These are phyloP conservation scores for Equus quagga DNA, from an alignment of 2,113 vertebrate genomes.

Conservation along the genomic window DNA sequence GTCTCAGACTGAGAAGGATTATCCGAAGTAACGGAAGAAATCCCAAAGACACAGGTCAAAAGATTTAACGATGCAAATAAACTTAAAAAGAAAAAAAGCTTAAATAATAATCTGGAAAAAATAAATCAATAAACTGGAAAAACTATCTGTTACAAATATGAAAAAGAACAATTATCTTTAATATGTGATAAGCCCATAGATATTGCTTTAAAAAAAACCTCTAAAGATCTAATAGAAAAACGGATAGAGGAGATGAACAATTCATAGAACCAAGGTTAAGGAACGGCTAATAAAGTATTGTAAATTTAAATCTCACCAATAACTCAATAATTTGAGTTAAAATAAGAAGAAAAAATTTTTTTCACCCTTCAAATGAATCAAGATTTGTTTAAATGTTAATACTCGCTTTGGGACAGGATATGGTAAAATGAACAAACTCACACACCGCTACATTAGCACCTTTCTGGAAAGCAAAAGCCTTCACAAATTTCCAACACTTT, in stretches of 20 bases:
- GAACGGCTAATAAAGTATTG: background rate
- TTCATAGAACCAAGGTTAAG: constrained; percentile 23
- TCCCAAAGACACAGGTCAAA: background rate
- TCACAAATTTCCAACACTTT: background rate
- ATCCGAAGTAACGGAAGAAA: constrained; percentile 26
- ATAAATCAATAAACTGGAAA: background rate
- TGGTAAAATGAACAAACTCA: background rate
- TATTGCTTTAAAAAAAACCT: background rate
- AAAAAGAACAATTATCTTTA: constrained; percentile 25
- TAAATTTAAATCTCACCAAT: constrained; percentile 23
- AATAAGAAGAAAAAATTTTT: constrained; percentile 20
- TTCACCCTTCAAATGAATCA: background rate
- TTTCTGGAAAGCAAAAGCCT: background rate
- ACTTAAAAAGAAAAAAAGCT: background rate
- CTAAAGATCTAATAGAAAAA: constrained; percentile 12
- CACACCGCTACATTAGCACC: background rate
- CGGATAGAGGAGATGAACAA: background rate
- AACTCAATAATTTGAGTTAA: constrained; percentile 45
- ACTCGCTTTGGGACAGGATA: background rate
- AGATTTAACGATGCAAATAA: background rate
- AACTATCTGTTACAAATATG: constrained; percentile 22
- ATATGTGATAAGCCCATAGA: background rate
- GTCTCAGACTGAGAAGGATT: background rate
- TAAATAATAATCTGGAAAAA: constrained; percentile 36
- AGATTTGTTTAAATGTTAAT: constrained; percentile 46